These are phyloP conservation scores for Asbolus verrucosus DNA, from an alignment of 1,140 invertebrate species.

Conservation along the genomic window DNA sequence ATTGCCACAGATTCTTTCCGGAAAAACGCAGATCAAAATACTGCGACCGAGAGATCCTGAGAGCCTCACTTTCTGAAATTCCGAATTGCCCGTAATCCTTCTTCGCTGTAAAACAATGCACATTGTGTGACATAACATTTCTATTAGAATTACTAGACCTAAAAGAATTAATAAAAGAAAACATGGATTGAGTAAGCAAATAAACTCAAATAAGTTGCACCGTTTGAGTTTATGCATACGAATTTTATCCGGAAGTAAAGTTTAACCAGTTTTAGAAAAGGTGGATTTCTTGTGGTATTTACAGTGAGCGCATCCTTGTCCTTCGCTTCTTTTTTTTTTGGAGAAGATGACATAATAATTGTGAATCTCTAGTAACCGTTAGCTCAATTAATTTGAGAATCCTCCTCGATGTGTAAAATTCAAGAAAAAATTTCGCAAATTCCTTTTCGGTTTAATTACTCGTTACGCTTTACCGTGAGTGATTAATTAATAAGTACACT, in stretches of 20 bases:
- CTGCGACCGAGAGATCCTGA: too few relatives aligned
- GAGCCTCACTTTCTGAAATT: too few relatives aligned
- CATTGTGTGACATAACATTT: background rate
- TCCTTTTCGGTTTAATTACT: conserved; percentile 14
- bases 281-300: conserved; percentile 13
- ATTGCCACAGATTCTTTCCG: background rate
- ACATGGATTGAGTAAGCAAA: background rate
- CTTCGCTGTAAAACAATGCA: conserved; percentile 3
- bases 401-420: conserved; percentile 11
- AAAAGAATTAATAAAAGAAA: background rate
- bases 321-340: conserved; percentile 5
- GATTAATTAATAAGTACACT: conserved; percentile 32
- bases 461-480: conserved; percentile 20
- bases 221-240: too few relatives aligned
- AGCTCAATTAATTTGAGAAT: background rate
- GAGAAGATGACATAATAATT: conserved; percentile 18
- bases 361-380: background rate
- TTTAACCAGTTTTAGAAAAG: conserved; percentile 4
- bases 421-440: conserved; percentile 21
- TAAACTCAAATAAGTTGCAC: too few relatives aligned
- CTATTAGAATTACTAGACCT: background rate
- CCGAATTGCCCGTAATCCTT: too few relatives aligned
- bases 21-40: too few relatives aligned
- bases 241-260: too few relatives aligned
- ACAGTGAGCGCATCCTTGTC: conserved; percentile 6